A percentile compares a stretch with the other conserved stretches of the same genome.
phyloP scores from a whole-genome alignment of 2,888 invertebrate genomes.

The Lasioglossum figueresi region DNA sequence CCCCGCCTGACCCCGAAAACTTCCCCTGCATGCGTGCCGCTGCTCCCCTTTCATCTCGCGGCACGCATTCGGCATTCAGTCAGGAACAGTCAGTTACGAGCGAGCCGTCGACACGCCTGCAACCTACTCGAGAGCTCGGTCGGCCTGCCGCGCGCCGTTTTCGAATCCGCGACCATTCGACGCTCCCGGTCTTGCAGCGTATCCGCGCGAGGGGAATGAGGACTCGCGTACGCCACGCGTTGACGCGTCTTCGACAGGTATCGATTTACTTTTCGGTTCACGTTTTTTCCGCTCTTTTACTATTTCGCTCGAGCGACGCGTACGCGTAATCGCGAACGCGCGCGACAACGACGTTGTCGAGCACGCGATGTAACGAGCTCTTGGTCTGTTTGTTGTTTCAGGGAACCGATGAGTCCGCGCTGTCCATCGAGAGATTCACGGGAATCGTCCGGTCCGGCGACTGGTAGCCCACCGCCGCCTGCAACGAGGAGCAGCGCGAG shows the following conservation, averaged over 20 bases:
- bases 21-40: slow-evolving; percentile 83
- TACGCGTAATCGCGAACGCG: background rate
- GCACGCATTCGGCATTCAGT: slow-evolving; percentile 83
- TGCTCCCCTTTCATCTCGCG: slow-evolving; percentile 81
- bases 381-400: slow-evolving; percentile 85
- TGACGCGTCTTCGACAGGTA: slow-evolving; percentile 60
- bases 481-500: slow-evolving; percentile 85
- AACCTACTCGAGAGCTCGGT: slow-evolving; percentile 55
- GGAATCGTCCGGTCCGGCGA: slow-evolving; percentile 87
- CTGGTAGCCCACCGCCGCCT: slow-evolving; percentile 89
- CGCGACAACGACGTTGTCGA: background rate
- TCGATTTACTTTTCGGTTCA: slow-evolving; percentile 41
- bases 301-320: background rate
- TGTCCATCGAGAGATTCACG: slow-evolving; percentile 92
- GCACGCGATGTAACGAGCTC: slow-evolving; percentile 59
- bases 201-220: slow-evolving; percentile 35
- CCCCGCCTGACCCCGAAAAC: slow-evolving; percentile 77
- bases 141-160: slow-evolving; percentile 19
- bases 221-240: slow-evolving; percentile 28
- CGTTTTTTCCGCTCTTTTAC: background rate
- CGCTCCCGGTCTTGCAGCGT: background rate
- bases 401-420: slow-evolving; percentile 91
- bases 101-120: slow-evolving; percentile 81
- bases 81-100: slow-evolving; percentile 82
- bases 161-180: background rate